A percentile compares a stretch with the other conserved stretches of the same genome.
These are phyloP conservation scores for Cheilosia pagana DNA, from an alignment of 2,888 invertebrate genomes.

Conservation along the genomic window DNA sequence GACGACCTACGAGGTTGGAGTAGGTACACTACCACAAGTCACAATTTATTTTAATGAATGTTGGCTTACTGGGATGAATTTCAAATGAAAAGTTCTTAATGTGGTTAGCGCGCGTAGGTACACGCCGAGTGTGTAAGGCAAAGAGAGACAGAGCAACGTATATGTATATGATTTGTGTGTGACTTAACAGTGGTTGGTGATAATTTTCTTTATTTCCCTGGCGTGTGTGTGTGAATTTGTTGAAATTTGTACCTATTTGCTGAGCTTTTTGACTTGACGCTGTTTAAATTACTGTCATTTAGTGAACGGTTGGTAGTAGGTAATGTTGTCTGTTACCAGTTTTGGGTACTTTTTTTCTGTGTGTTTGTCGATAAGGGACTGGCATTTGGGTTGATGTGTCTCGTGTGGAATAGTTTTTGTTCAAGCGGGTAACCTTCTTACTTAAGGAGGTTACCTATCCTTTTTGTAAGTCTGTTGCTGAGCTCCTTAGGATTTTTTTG, in stretches of 20 bases:
- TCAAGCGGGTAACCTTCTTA: no score
- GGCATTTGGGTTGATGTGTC: no score
- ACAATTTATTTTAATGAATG: conserved; percentile 73
- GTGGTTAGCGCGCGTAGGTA: conserved; percentile 17
- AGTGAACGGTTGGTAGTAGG: no score
- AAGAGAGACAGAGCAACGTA: not conserved
- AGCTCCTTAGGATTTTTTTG: no score
- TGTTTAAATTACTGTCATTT: not conserved
- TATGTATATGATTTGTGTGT: conserved; percentile 5
- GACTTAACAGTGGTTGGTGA: not conserved
- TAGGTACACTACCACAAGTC: conserved; percentile 64
- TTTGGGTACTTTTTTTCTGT: no score
- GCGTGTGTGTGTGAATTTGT: conserved; percentile 11
- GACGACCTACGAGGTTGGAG: conserved; percentile 40
- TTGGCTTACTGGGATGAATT: conserved; percentile 68
- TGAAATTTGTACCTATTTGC: not conserved
- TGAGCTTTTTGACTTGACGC: not conserved
- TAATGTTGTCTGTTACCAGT: no score
- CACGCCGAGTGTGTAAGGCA: not conserved
- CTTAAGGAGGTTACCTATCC: no score
- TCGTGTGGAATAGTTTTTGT: no score
- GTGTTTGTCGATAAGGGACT: no score
- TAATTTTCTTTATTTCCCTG: conserved; percentile 18
- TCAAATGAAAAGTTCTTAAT: conserved; percentile 66
- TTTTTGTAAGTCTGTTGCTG: no score